Evolutionary conservation across 1,140 invertebrate genomes (phyloP), one percentile per base, ranked within the genome.

Genomic region (Brachionus rubens): DNA sequence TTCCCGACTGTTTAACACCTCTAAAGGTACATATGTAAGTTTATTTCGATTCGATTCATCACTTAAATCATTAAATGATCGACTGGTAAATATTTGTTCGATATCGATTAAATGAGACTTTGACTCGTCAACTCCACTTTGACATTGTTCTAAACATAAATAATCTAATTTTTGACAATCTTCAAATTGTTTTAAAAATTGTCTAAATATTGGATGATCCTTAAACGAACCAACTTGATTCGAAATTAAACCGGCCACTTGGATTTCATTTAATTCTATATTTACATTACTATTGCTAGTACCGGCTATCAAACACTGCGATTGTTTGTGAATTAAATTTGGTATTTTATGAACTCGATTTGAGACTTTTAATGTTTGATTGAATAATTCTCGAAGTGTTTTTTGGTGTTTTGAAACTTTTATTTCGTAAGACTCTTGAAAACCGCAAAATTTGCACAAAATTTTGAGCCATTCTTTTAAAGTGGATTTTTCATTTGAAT

Each of bases 381-480:
- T 59, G 7, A 59, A 2, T 33, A 59, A 59, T 59, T 59, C 54
- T 36, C 54, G 30, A 9, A 59, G n/a, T 19, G 54, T 59, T 36
- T 9, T 41, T 2, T 36, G 0, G 2, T 65, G 19, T 65, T 65
- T 43, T 2, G 59, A 43, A 24, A 19, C 21, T 65, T 65, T 65
- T 41, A 5, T 43, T 43, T 41, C 16, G 16, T 65, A 24, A 12
- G 59, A 65, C 24, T 65, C 59, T 14, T 41, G 40, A 46, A 65
- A 65, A 21, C 59, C 59, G 24, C 59, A 65, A 41, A 24, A 14
- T 28, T 12, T 21, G 24, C 59, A 65, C 59, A 65, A 65, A 28
- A 65, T 43, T 43, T 65, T 65, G n/a, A 65, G 40, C 59, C 59
- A 65, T 43, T 65, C 59, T 65, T 65, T 65, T 6, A 65, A 26